phyloP scores from a whole-genome alignment of 2,888 invertebrate species.

The Lampropteryx suffumata region DNA sequence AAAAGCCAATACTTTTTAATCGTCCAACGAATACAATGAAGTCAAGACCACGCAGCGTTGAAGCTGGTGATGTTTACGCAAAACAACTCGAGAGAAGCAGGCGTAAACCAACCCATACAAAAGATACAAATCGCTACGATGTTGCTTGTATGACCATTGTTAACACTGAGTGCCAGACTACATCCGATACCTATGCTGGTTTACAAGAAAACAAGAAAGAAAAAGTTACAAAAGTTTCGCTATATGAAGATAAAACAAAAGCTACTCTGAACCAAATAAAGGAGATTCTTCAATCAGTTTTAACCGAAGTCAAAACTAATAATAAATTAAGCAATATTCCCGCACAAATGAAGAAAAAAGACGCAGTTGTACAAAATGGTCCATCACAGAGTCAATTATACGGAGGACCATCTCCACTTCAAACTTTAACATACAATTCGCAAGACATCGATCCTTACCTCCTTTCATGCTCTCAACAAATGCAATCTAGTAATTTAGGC shows the following conservation, averaged over 20 bases:
- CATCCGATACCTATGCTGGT: conserved; percentile 22
- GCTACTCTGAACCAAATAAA: conserved; percentile 67
- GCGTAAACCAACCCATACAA: conserved; percentile 20
- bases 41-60: conserved; percentile 50
- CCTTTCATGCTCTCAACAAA: conserved; percentile 50
- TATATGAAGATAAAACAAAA: conserved; percentile 54
- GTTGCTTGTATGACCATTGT: conserved; percentile 49
- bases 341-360: conserved; percentile 49
- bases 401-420: conserved; percentile 52
- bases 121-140: conserved; percentile 39
- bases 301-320: conserved; percentile 66
- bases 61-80: conserved; percentile 51
- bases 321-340: conserved; percentile 40
- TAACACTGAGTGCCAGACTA: conserved; percentile 52
- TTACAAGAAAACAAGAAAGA: conserved; percentile 2
- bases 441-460: conserved; percentile 50
- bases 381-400: conserved; percentile 50
- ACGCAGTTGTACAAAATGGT: conserved; percentile 62
- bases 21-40: conserved; percentile 29
- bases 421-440: conserved; percentile 60
- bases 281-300: conserved; percentile 62
- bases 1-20: conserved; percentile 26
- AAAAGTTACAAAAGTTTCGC: conserved; percentile 12
- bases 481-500: conserved; percentile 41
- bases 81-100: conserved; percentile 36